Conservation (phyloP, 2,888 invertebrate species). For the Hyles lineata region DNA sequence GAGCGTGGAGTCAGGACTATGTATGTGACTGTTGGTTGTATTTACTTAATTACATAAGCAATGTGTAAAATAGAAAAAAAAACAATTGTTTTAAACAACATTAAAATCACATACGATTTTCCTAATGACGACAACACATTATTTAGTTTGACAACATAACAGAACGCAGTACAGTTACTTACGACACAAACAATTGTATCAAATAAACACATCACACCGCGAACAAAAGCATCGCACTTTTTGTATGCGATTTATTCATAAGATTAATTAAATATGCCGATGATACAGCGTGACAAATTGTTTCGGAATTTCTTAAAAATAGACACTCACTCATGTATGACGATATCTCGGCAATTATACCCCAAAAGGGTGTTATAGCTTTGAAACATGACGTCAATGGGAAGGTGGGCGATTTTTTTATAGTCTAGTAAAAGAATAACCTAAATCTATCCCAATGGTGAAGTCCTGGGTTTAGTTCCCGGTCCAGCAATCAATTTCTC, state of each 20-base stretch:
- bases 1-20: too few relatives aligned
- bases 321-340: constrained; percentile 5
- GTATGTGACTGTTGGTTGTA: too few relatives aligned
- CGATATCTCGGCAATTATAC: not conserved
- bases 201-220: constrained; percentile 30
- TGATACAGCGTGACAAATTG: not conserved
- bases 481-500: too few relatives aligned
- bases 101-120: not conserved
- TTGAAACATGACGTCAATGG: not conserved
- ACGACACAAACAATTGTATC: constrained; percentile 33
- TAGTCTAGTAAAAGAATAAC: not conserved
- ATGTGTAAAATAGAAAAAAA: not conserved
- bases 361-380: not conserved
- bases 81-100: not conserved
- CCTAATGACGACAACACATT: not conserved
- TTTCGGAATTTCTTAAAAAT: constrained; percentile 1
- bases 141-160: constrained; percentile 24
- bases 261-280: constrained; percentile 17
- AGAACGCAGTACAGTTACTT: constrained; percentile 30
- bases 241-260: constrained; percentile 25
- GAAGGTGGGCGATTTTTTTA: not conserved
- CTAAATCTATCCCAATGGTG: not conserved
- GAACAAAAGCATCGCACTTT: constrained; percentile 27
- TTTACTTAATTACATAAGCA: not conserved
- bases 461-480: too few relatives aligned